Evolutionary conservation across 2,888 invertebrate genomes (phyloP), one percentile per base, ranked within the genome.

Genomic region (Drosophila melanosoma): DNA sequence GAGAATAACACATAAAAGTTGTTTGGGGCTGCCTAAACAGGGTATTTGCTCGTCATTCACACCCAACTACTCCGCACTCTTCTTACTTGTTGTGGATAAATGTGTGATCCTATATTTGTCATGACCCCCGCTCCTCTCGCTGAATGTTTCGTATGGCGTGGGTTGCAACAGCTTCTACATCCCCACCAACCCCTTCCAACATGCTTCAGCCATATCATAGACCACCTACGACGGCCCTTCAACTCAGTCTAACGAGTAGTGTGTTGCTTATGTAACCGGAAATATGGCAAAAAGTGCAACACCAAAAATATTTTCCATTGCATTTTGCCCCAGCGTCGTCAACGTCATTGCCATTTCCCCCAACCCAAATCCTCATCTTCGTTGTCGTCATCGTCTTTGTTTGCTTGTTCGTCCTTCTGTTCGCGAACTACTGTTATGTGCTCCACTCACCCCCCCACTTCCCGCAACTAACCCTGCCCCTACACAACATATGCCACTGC

Each of bases 231-330:
- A 1, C 12, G 12, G 7, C 20, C 11, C 49, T 33, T 40, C 52
- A 15, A 11, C 17, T 36, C 45, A 53, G 40, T 48, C 36, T 53
- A 64, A 74, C 54, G 75, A 67, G 33, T 23, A 8, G 12, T 38
- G 29, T 83, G 83, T 82, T 85, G 85, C 89, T 86, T 86, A 89
- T 86, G 90, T 85, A 86, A 86, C 90, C 85, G 85, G 85, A 86
- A 89, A 89, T 86, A 89, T 87, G 74, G 88, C 90, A 86, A 86
- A 86, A 86, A 89, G 85, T 89, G 85, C 85, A 86, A 85, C 85
- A 85, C 90, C 90, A 89, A 86, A 86, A 89, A 86, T 85, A 86
- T 89, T 86, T 86, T 80, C 90, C 88, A 80, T 85, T 84, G 90
- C 88, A 87, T 80, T 86, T 76, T 70, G 51, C 64, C 33, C 42